Evolutionary conservation across 2,797 vertebrate species (phyloP).

Genomic region (Sebastes nivosus): DNA sequence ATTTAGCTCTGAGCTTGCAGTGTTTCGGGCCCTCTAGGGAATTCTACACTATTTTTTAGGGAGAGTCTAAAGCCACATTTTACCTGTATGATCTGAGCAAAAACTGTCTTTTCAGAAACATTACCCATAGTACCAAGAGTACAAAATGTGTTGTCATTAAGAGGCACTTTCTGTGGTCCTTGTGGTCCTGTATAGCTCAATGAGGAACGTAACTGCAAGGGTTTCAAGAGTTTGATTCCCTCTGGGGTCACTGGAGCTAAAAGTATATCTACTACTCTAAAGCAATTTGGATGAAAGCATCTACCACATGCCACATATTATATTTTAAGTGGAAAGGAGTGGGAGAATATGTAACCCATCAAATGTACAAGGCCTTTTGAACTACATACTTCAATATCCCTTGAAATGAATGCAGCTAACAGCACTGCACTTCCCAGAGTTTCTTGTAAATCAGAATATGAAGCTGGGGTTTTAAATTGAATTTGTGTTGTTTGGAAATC

Average conservation of each 20-base stretch:
- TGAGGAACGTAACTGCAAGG: slow-evolving; percentile 39
- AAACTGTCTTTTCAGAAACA: slow-evolving; percentile 31
- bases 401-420: slow-evolving; percentile 38
- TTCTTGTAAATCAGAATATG: background rate
- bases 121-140: background rate
- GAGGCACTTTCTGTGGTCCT: slow-evolving; percentile 45
- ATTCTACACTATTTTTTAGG: background rate
- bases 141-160: slow-evolving; percentile 34
- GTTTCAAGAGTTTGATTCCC: slow-evolving; percentile 62
- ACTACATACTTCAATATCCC: slow-evolving; percentile 25
- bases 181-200: slow-evolving; percentile 14
- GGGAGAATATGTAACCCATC: slow-evolving; percentile 54
- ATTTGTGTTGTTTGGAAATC: background rate
- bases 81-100: background rate
- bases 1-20: background rate
- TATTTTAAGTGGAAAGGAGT: slow-evolving; percentile 65
- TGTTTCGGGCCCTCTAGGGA: slow-evolving; percentile 12
- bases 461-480: background rate
- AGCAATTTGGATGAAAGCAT: slow-evolving; percentile 64
- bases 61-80: slow-evolving; percentile 7
- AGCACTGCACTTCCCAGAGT: slow-evolving; percentile 13
- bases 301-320: slow-evolving; percentile 34
- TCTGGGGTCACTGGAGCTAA: slow-evolving; percentile 56
- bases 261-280: slow-evolving; percentile 52
- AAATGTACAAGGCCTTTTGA: slow-evolving; percentile 50